These are phyloP conservation scores for Rutpela maculata DNA, from an alignment of 2,888 invertebrate species.

Conservation along the genomic window DNA sequence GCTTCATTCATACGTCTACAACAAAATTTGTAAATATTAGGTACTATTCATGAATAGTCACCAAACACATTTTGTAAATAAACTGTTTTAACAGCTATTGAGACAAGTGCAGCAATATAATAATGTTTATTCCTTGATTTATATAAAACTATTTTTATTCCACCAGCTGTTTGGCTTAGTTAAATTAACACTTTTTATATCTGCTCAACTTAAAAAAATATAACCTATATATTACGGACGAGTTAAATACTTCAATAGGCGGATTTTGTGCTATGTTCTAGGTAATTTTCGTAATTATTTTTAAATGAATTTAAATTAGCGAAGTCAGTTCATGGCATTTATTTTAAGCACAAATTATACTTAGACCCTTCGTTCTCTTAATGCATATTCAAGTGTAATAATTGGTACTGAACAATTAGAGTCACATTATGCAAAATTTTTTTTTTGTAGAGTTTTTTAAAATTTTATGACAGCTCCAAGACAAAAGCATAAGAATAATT, in stretches of 20 bases:
- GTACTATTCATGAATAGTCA: not conserved
- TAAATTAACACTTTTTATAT: slow-evolving; percentile 6
- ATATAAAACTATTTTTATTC: slow-evolving; percentile 4
- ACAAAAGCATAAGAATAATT: no score
- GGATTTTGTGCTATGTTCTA: no score
- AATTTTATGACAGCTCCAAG: no score
- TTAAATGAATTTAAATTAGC: no score
- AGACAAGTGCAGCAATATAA: slow-evolving; percentile 7
- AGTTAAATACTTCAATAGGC: not conserved
- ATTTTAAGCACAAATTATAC: no score
- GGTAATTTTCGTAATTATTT: no score
- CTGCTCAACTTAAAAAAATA: slow-evolving; percentile 6
- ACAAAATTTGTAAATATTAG: slow-evolving; percentile 3
- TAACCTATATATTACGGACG: not conserved
- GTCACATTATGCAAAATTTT: no score
- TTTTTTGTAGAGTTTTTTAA: no score
- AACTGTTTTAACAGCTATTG: slow-evolving; percentile 1
- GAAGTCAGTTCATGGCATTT: no score
- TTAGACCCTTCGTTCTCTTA: no score
- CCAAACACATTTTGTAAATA: slow-evolving; percentile 1
- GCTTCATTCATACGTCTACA: not conserved
- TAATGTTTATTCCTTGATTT: slow-evolving; percentile 7
- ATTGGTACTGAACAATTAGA: no score
- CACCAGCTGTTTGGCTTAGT: not conserved
- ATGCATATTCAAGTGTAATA: no score